Percentiles rank a stretch among this genome's conserved stretches.
phyloP scores from a whole-genome alignment of 2,797 vertebrate species.

The Pogoniulus pusillus region DNA sequence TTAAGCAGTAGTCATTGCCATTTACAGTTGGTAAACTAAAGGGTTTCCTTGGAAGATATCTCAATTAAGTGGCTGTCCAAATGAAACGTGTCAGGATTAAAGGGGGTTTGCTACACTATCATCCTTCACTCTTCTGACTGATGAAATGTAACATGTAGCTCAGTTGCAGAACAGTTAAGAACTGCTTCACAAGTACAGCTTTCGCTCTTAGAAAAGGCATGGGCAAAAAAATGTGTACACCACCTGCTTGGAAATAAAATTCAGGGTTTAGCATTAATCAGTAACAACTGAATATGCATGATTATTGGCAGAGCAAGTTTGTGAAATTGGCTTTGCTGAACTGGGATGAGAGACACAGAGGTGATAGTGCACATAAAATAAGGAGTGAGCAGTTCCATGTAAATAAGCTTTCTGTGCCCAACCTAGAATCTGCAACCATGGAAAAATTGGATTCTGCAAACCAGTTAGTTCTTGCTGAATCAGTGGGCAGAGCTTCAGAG shows the following conservation, averaged over 20 bases:
- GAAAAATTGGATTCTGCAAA: conserved; percentile 58
- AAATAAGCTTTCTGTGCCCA: conserved; percentile 50
- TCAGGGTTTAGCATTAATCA: conserved; percentile 49
- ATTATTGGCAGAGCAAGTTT: conserved; percentile 36
- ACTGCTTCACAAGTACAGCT: neutral
- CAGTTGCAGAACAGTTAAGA: conserved; percentile 18
- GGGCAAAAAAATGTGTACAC: neutral
- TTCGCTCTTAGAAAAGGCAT: conserved; percentile 22
- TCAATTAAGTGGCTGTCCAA: conserved; percentile 58
- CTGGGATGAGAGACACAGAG: conserved; percentile 27
- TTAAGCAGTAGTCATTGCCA: conserved; percentile 65
- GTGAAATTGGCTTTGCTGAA: conserved; percentile 51
- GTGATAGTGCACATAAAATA: conserved; percentile 42
- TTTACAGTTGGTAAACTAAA: conserved; percentile 66
- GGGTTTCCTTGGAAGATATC: conserved; percentile 64
- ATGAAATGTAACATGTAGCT: conserved; percentile 24
- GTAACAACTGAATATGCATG: conserved; percentile 50
- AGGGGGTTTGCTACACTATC: conserved; percentile 40
- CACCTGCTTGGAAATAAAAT: conserved; percentile 30
- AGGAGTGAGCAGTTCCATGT: conserved; percentile 55
- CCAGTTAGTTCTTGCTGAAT: conserved; percentile 54
- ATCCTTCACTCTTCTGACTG: conserved; percentile 28
- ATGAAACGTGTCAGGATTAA: conserved; percentile 52
- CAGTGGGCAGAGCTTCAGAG: conserved; percentile 36
- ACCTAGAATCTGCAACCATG: conserved; percentile 16